phyloP scores from a whole-genome alignment of 2,888 invertebrate species.

The Ditylenchus weischeri region DNA sequence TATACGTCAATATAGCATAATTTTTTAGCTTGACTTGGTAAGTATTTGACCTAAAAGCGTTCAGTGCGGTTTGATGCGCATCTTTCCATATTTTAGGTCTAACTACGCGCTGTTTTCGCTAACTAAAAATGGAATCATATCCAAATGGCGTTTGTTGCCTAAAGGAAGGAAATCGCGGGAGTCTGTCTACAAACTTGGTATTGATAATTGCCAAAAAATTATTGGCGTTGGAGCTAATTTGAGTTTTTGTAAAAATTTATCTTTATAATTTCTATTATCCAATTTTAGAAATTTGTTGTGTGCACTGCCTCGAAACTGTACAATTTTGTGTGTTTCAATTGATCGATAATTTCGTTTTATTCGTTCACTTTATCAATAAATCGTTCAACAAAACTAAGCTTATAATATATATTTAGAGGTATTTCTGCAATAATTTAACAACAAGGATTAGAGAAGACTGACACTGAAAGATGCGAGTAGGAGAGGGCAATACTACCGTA shows the following conservation, averaged over 20 bases:
- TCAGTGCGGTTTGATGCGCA: no score
- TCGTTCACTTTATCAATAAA: no score
- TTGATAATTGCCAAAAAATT: constrained; percentile 1
- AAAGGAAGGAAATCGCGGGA: neutral
- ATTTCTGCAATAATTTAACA: no score
- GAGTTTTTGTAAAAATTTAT: neutral
- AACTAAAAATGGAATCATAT: neutral
- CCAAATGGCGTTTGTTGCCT: neutral
- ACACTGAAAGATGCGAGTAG: no score
- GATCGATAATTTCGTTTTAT: no score
- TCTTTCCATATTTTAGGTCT: neutral
- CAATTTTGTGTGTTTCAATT: neutral
- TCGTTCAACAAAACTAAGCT: no score
- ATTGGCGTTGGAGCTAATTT: neutral
- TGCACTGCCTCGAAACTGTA: neutral
- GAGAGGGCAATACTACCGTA: no score
- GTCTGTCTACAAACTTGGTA: neutral
- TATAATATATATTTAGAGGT: no score
- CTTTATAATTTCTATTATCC: neutral
- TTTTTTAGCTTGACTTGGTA: neutral
- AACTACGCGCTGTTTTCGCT: neutral
- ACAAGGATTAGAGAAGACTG: no score
- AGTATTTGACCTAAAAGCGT: no score
- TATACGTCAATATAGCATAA: neutral
- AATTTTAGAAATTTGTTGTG: constrained; percentile 3